A percentile compares a stretch with the other conserved stretches of the same genome.
Conservation (phyloP, 2,113 vertebrate genomes). For the Rhodinocichla rosea region DNA sequence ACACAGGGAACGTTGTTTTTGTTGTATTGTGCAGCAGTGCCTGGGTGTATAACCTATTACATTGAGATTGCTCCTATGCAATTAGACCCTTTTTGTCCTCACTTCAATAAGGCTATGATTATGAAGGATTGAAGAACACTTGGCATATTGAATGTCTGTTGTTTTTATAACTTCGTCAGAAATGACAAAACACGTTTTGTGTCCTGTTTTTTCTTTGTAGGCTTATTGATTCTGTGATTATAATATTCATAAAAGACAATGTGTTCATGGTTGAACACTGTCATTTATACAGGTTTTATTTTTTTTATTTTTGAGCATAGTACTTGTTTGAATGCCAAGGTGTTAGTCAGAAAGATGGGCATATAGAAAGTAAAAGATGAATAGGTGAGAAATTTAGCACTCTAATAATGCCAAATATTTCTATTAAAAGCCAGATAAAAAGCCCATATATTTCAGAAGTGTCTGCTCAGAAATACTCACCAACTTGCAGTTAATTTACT, state of each 20-base stretch:
- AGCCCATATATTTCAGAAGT: constrained; percentile 45
- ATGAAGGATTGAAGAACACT: constrained; percentile 99
- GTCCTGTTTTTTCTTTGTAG: constrained; percentile 94
- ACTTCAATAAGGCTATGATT: constrained; percentile 99
- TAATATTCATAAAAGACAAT: constrained; percentile 98
- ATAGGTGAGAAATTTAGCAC: constrained; percentile 74
- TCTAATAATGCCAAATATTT: constrained; percentile 73
- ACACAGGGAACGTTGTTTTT: constrained; percentile 90
- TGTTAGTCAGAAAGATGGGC: constrained; percentile 75
- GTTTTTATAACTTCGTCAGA: constrained; percentile 98
- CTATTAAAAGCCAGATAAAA: constrained; percentile 66
- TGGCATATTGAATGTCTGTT: constrained; percentile 99
- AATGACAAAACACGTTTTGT: constrained; percentile 99
- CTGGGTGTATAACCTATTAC: constrained; percentile 99
- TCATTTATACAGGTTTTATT: constrained; percentile 86
- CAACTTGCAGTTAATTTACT: constrained; percentile 41
- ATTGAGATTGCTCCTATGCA: constrained; percentile 99
- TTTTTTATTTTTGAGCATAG: constrained; percentile 72
- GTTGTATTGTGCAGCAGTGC: constrained; percentile 96
- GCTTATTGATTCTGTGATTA: constrained; percentile 99
- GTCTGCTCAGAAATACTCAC: constrained; percentile 58
- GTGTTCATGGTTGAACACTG: constrained; percentile 82
- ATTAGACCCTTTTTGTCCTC: constrained; percentile 99
- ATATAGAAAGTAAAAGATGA: constrained; percentile 74
- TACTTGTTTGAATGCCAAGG: constrained; percentile 83